Evolutionary conservation across 2,113 vertebrate species (phyloP).

Genomic region (Aramus guarauna): DNA sequence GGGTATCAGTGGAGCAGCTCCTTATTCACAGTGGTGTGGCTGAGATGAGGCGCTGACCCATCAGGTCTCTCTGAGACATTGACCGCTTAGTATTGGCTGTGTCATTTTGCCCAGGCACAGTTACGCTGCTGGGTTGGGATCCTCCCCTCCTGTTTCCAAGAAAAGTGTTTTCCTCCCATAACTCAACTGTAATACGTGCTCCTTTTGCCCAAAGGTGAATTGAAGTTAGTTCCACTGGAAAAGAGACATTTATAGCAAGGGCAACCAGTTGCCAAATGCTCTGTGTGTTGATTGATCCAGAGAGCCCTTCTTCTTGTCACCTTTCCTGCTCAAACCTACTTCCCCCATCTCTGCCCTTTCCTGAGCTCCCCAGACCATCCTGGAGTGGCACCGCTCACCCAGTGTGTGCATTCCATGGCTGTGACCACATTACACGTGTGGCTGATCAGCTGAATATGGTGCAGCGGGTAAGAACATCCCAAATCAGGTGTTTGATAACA

Average conservation of each 20-base stretch:
- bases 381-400: background rate
- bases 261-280: background rate
- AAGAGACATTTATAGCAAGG: background rate
- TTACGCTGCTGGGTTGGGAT: rapidly evolving
- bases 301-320: background rate
- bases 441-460: background rate
- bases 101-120: background rate
- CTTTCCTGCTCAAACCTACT: background rate
- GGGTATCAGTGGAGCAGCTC: background rate
- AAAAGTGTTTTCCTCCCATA: background rate
- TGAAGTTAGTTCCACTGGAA: background rate
- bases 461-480: background rate
- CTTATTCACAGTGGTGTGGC: background rate
- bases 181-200: rapidly evolving
- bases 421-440: background rate
- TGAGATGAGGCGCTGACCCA: background rate
- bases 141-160: background rate
- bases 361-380: background rate
- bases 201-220: background rate
- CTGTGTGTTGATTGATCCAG: background rate
- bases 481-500: background rate
- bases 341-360: background rate
- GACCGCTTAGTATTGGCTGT: background rate
- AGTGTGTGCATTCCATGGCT: background rate
- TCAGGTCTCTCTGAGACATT: background rate